These are phyloP conservation scores for Cantharis rufa DNA, from an alignment of 2,888 invertebrate species.

Conservation along the genomic window DNA sequence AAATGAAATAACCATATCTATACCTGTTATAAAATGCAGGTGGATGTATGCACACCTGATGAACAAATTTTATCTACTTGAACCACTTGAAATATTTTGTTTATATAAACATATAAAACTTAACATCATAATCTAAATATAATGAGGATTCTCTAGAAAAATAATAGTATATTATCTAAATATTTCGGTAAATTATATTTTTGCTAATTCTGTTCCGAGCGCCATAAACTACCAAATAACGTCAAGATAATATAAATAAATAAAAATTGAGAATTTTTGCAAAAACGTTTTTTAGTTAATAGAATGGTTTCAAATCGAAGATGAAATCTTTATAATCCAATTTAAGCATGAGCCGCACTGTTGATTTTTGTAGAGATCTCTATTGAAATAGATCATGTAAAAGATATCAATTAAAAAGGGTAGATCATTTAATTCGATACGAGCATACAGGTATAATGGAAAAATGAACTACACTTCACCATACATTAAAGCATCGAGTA, in stretches of 20 bases:
- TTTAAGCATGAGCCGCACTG: constrained; percentile 11
- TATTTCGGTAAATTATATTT: neutral
- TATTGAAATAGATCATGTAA: neutral
- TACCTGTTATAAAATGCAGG: constrained; percentile 6
- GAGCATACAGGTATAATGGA: constrained; percentile 5
- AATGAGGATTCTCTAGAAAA: neutral
- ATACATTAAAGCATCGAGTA: neutral
- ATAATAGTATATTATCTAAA: neutral
- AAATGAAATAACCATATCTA: neutral
- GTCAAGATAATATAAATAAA: neutral
- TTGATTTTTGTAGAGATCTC: constrained; percentile 5
- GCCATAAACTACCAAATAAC: neutral
- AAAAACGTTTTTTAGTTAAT: neutral
- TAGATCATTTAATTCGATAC: constrained; percentile 7
- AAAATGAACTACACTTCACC: constrained; percentile 10
- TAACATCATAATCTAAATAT: neutral
- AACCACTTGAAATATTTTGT: neutral
- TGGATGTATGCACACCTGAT: constrained; percentile 24
- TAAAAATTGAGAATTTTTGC: neutral
- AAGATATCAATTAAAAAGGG: constrained; percentile 3
- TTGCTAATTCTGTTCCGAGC: neutral
- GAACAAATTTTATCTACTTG: neutral
- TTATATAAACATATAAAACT: neutral
- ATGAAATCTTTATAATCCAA: constrained; percentile 5
- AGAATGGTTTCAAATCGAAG: neutral